Conservation (phyloP, 2,888 invertebrate genomes). For the Drosophila pseudotalamancana region DNA sequence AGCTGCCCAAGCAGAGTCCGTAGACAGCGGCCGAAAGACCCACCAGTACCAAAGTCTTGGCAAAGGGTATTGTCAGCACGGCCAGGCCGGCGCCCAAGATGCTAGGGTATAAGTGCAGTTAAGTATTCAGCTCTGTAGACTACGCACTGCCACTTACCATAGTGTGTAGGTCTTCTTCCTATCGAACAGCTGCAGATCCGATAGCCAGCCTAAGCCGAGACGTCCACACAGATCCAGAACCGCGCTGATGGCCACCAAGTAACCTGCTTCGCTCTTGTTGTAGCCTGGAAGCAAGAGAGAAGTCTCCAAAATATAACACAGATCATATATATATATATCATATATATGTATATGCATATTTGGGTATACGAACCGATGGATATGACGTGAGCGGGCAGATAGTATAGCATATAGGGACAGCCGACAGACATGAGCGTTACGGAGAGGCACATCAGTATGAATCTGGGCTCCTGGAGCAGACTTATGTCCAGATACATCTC, state of each 20-base stretch:
- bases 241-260: constrained; percentile 90
- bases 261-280: constrained; percentile 86
- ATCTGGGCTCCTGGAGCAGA: constrained; percentile 88
- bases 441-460: constrained; percentile 89
- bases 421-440: constrained; percentile 91
- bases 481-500: constrained; percentile 88
- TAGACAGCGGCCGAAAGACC: constrained; percentile 88
- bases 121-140: background rate
- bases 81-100: constrained; percentile 89
- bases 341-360: no score
- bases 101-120: constrained; percentile 83
- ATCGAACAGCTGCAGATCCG: constrained; percentile 89
- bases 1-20: constrained; percentile 90
- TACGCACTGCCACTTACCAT: constrained; percentile 85
- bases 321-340: no score
- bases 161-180: constrained; percentile 89
- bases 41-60: constrained; percentile 87
- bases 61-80: constrained; percentile 88
- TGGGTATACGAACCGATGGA: constrained; percentile 85
- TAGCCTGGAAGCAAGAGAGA: constrained; percentile 67
- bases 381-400: constrained; percentile 90
- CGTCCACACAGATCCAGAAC: constrained; percentile 89
- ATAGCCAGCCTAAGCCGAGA: constrained; percentile 89
- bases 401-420: constrained; percentile 90
- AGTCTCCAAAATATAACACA: no score